Base-by-base conservation (phyloP, 1,140 invertebrate species). In the Holotrichia oblita region DNA sequence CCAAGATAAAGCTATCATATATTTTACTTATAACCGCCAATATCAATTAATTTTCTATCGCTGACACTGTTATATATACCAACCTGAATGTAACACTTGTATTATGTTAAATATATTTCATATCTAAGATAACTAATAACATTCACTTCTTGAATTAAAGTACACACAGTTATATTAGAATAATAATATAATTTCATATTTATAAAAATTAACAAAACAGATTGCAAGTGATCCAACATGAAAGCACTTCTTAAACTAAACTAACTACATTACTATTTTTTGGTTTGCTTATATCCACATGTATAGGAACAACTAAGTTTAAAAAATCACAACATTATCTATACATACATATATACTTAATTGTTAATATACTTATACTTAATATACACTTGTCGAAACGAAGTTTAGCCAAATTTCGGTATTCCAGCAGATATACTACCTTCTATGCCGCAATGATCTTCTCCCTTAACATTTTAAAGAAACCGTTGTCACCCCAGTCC, bases 401-500 rank as follows among this genome's bases (percentile, higher is more conserved):
- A 22, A 12, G 17, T 17, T 64, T 59, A 59, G 14, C 14, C 55
- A 27, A 24, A 76, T 27, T 76, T 76, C 73, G 95, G 95, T 78
- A 94, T 83, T 73, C 96, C 96, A 79, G 95, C 94, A 40, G 91
- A 90, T 80, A 97, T 93, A 34, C 89, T 87, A 80, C 89, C 90
- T 87, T 98, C 97, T 84, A 97, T 97, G 34, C 95, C 96, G 86
- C 95, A 96, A 83, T 98, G 94, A 87, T 98, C 91, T 76, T 89
- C 85, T n/a, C 97, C 97, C 96, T 89, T 6, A 94, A 87, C 64
- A 98, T 97, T 86, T 96, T 96, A 89, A 98, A 98, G 86, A 91
- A 94, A 10, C 97, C 96, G 86, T 92, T 89, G 85, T 93, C 90
- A 40, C 93, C 96, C 96, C 96, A 98, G 83, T 97, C 96, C 7